phyloP scores from a whole-genome alignment of 2,797 vertebrate species.

The Myotis daubentonii region DNA sequence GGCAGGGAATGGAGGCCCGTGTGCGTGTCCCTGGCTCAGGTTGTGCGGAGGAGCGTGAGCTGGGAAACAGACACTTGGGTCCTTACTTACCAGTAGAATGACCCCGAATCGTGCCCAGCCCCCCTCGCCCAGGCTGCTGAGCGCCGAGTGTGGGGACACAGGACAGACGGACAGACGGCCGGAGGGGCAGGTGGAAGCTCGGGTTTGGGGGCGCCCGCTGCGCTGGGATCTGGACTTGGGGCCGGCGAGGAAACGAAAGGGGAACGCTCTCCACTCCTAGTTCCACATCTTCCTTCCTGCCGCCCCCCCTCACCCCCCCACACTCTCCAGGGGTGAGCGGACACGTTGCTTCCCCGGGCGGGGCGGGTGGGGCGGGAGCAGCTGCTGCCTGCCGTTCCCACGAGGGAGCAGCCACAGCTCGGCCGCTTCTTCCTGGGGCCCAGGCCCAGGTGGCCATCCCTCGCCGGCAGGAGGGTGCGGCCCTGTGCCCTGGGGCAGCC shows the following conservation, averaged over 20 bases:
- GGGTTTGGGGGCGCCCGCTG: neutral
- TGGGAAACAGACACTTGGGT: neutral
- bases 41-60: fast-evolving
- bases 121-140: neutral
- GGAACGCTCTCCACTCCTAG: neutral
- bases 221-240: neutral
- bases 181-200: neutral
- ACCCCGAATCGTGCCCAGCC: neutral
- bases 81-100: neutral
- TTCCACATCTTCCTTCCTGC: neutral
- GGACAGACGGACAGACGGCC: neutral
- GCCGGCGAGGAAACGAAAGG: neutral
- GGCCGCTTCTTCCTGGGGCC: too few species aligned
- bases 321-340: neutral
- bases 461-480: neutral
- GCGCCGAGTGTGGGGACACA: neutral
- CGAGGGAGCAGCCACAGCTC: too few species aligned
- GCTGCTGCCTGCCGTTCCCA: neutral
- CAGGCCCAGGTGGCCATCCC: too few species aligned
- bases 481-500: fast-evolving
- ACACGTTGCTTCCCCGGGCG: too few species aligned
- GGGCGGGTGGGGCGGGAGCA: too few species aligned
- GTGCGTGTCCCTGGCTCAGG: neutral
- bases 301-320: too few species aligned
- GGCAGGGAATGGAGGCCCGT: fast-evolving